Percentiles rank a stretch among this genome's conserved stretches.
phyloP scores from a whole-genome alignment of 2,888 invertebrate species.

The Tiliacea citrago region DNA sequence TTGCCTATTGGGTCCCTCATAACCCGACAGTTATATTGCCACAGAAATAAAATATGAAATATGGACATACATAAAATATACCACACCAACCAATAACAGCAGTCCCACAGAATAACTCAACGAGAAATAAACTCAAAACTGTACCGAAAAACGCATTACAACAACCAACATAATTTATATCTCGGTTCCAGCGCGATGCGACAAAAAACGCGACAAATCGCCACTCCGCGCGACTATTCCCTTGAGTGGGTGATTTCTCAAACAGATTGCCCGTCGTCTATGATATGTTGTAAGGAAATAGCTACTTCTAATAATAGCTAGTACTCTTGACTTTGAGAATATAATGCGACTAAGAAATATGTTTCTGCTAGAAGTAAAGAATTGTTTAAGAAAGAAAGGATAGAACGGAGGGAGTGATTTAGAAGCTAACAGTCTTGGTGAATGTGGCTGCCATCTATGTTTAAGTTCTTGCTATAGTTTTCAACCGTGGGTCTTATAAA shows the following conservation, averaged over 20 bases:
- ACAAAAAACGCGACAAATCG: conserved; percentile 76
- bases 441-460: neutral
- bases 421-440: neutral
- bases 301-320: conserved; percentile 49
- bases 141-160: conserved; percentile 56
- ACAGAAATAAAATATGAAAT: conserved; percentile 17
- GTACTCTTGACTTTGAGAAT: conserved; percentile 54
- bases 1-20: neutral
- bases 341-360: conserved; percentile 53
- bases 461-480: neutral
- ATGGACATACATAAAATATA: conserved; percentile 25
- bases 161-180: conserved; percentile 57
- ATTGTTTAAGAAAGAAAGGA: conserved; percentile 15
- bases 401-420: neutral
- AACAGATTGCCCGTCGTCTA: conserved; percentile 65
- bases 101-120: conserved; percentile 40
- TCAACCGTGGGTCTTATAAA: neutral
- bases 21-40: neutral
- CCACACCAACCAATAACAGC: conserved; percentile 16
- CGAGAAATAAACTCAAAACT: conserved; percentile 55
- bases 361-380: conserved; percentile 13
- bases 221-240: conserved; percentile 68
- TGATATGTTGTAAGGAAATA: conserved; percentile 63
- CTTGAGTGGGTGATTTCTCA: conserved; percentile 68
- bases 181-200: conserved; percentile 63